phyloP scores from a whole-genome alignment of 1,140 invertebrate species.

The Dolichoris vasculosae region DNA sequence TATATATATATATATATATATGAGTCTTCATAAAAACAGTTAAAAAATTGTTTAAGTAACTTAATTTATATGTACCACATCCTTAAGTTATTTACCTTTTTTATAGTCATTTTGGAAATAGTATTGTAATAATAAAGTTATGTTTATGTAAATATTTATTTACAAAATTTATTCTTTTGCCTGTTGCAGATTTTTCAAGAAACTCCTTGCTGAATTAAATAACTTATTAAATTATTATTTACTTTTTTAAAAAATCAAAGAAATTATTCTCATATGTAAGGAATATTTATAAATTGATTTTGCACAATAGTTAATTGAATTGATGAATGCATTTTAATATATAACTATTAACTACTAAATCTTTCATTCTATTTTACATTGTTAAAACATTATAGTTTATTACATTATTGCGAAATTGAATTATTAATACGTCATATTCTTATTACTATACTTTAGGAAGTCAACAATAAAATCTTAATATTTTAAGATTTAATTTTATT shows the following conservation, averaged over 20 bases:
- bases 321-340: slow-evolving; percentile 57
- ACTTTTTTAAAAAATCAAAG: slow-evolving; percentile 17
- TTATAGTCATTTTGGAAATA: too few relatives aligned
- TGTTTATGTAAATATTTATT: not conserved
- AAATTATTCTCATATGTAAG: slow-evolving; percentile 28
- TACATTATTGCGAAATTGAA: slow-evolving; percentile 14
- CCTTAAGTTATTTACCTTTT: too few relatives aligned
- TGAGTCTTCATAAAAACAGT: too few relatives aligned
- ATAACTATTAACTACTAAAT: not conserved
- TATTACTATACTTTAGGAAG: slow-evolving; percentile 12
- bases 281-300: slow-evolving; percentile 16
- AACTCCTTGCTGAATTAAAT: not conserved
- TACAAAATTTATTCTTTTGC: not conserved
- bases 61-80: too few relatives aligned
- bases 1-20: too few relatives aligned
- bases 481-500: slow-evolving; percentile 35
- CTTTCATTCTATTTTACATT: slow-evolving; percentile 35
- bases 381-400: slow-evolving; percentile 2
- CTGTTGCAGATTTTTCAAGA: slow-evolving; percentile 53
- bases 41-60: too few relatives aligned
- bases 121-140: not conserved
- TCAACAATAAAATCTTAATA: slow-evolving; percentile 40
- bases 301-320: slow-evolving; percentile 35
- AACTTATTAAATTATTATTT: slow-evolving; percentile 24
- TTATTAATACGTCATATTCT: slow-evolving; percentile 34